Percentiles rank a stretch among this genome's conserved stretches.
Conservation (phyloP, 2,113 vertebrate species). For the Zosterops pallidus region DNA sequence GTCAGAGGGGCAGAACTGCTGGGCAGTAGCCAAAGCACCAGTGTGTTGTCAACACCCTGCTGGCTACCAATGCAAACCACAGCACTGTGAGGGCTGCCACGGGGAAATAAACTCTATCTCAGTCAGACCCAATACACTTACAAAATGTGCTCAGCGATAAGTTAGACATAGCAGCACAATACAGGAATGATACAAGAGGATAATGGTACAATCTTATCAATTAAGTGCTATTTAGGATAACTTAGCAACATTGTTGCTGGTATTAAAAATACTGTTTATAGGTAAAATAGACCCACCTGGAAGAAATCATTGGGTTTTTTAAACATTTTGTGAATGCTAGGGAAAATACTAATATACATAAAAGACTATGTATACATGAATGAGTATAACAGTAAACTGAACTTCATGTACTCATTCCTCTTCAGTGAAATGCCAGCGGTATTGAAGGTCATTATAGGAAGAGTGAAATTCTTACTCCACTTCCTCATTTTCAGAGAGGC, state of each 20-base stretch:
- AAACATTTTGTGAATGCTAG: background rate
- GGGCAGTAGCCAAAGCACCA: background rate
- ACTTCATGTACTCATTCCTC: background rate
- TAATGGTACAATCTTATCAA: background rate
- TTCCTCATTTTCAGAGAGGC: background rate
- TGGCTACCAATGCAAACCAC: background rate
- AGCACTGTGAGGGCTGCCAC: background rate
- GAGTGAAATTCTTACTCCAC: background rate
- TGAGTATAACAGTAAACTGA: background rate
- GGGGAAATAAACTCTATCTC: background rate
- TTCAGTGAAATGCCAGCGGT: background rate
- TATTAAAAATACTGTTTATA: background rate
- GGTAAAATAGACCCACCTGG: background rate
- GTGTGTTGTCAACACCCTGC: background rate
- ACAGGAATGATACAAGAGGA: background rate
- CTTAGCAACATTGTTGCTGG: background rate
- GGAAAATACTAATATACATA: background rate
- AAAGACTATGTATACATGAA: background rate
- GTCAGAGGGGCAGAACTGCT: background rate
- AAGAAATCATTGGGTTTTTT: background rate
- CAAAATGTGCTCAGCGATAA: background rate
- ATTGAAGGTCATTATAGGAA: background rate
- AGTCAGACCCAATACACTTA: background rate
- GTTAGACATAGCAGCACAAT: background rate
- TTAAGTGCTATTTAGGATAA: background rate